Base-by-base conservation (phyloP, 64 coral and sea anemone genomes). In the Montipora foliosa region DNA sequence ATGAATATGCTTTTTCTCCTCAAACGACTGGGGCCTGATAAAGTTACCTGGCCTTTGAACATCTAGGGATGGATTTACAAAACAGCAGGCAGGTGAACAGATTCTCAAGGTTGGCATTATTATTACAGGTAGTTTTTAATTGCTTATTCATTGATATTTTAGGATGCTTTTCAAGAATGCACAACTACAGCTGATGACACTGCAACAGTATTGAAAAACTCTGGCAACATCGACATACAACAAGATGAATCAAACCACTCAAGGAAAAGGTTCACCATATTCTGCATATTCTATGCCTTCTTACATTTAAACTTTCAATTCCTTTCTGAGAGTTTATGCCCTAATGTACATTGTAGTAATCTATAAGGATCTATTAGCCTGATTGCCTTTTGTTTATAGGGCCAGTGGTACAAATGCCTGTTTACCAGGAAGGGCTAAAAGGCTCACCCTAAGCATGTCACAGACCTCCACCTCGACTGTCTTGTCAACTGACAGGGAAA, bases 91-190 rank as follows among this genome's bases (percentile, higher is more conserved):
- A 37, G 37, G 37, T 37, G 37, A 37, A 37, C 37, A 37, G 37
- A 37, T 37, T 37, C 53, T 57, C 53, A 6, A 11, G 53, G 6
- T 57, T 57, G 37, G 37, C 37, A 37, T 57, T 57, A 6, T 57
- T 57, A 11, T 57, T 0, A 57, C 0, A 6, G 6, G 6, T 44
- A 6, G 46, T 37, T 5, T 24, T 22, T 44, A 25, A 9, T 75
- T 75, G 25, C 1, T 47, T 14, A 2, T 15, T 3, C 44, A 11
- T 48, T 78, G 0, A 0, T 49, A 5, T 51, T 86, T 70, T 44
- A 86, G 82, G 82, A 86, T 50, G 66, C 71, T 86, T 13, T 14
- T 19, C 64, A 86, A 71, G 45, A 48, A 12, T 86, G 59, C 44
- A 51, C 1, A 50, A 72, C 11, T 21, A 24, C 68, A 69, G 7